A percentile compares a stretch with the other conserved stretches of the same genome.
Conservation (phyloP, 2,797 vertebrate species). For the Epinephelus malabaricus region DNA sequence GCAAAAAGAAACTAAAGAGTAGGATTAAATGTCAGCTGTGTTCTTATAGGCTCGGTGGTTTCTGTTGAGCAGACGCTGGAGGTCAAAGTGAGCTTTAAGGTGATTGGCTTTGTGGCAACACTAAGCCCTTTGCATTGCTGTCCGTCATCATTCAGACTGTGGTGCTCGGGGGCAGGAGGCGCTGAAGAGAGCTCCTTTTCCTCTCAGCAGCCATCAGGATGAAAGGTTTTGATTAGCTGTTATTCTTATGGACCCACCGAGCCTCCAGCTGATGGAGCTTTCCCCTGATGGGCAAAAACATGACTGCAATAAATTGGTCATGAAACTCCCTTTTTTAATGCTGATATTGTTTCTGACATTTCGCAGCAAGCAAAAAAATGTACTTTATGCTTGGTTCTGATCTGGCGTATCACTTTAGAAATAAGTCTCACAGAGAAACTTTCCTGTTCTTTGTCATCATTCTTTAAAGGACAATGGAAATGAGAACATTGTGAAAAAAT, state of each 20-base stretch:
- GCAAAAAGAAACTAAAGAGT: constrained; percentile 12
- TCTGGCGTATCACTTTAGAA: constrained; percentile 2
- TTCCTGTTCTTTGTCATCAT: constrained; percentile 16
- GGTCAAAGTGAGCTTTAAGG: constrained; percentile 38
- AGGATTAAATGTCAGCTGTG: constrained; percentile 47
- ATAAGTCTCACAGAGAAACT: constrained; percentile 9
- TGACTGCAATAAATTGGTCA: neutral
- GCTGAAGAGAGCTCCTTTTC: constrained; percentile 39
- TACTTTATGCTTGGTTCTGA: constrained; percentile 12
- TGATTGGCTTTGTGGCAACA: constrained; percentile 26
- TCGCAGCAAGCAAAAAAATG: neutral
- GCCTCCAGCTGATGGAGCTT: constrained; percentile 54
- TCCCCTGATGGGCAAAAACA: constrained; percentile 36
- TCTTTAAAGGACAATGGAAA: constrained; percentile 37
- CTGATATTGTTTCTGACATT: constrained; percentile 31
- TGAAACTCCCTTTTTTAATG: constrained; percentile 19
- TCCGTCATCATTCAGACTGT: constrained; percentile 41
- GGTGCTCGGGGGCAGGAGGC: constrained; percentile 33
- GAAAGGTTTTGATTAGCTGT: constrained; percentile 77
- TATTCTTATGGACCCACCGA: constrained; percentile 54
- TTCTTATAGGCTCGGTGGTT: neutral
- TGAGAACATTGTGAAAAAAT: constrained; percentile 36
- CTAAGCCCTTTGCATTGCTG: constrained; percentile 18
- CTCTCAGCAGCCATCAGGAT: constrained; percentile 64
- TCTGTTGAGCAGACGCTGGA: constrained; percentile 7